Conservation (phyloP, 2,797 vertebrate species). For the Cossypha niveicapilla region DNA sequence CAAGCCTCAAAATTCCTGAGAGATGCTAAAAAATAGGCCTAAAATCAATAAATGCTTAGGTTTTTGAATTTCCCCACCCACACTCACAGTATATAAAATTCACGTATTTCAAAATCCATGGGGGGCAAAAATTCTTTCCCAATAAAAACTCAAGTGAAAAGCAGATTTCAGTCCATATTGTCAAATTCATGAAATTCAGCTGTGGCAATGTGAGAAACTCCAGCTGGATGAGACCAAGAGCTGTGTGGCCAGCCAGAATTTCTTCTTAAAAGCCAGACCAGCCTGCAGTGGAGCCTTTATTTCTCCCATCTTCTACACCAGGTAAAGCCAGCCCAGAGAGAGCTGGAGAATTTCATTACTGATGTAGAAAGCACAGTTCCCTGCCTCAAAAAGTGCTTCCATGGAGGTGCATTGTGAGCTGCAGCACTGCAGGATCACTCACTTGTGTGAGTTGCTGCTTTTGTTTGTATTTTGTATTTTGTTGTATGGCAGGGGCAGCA, state of each 20-base stretch:
- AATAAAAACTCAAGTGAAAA: not conserved
- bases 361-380: not conserved
- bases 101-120: not conserved
- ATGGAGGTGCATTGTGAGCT: not conserved
- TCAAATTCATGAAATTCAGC: not conserved
- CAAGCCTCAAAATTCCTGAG: not conserved
- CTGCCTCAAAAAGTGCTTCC: not conserved
- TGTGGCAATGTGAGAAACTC: not conserved
- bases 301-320: not conserved
- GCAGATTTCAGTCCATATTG: not conserved
- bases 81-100: not conserved
- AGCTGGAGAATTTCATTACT: not conserved
- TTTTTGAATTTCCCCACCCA: not conserved
- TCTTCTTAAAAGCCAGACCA: not conserved
- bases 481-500: not conserved
- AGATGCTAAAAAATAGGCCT: not conserved
- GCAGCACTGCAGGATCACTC: not conserved
- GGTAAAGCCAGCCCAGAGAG: not conserved
- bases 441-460: not conserved
- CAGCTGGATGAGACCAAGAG: not conserved
- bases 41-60: not conserved
- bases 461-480: not conserved
- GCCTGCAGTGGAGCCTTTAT: not conserved
- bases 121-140: not conserved
- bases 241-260: not conserved